Base-by-base conservation (phyloP, 2,797 vertebrate species). In the Bradypodion ventrale region DNA sequence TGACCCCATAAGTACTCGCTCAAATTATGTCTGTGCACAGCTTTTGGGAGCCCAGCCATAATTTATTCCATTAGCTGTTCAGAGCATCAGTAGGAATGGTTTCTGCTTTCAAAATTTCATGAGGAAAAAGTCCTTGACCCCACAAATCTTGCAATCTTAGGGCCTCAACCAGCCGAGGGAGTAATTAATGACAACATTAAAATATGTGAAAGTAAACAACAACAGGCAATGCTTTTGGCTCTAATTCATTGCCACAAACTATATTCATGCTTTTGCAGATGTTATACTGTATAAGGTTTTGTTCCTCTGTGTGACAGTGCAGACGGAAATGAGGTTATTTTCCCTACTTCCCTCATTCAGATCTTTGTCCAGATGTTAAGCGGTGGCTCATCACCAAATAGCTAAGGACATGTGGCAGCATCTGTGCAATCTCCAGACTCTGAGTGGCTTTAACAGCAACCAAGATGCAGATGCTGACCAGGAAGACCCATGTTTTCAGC, bases 161-260 rank as follows among this genome's bases (percentile, higher is more conserved):
- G 27, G 25, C 2, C 68, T 49, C 44, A 66, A 12, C 27, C 27
- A 32, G n/a, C 32, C 29, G 63, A n/a, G 63, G 32, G 63, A 66
- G 16, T 4, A 15, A 35, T 82, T 25, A 29, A 35, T 40, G 37
- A 78, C 37, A 74, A 21, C 56, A 40, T 79, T 91, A 82, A 29
- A 12, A 68, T 40, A 21, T 1, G 1, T 80, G 87, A 87, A 44
- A 5, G 44, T 81, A 83, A 85, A n/a, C 56, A n/a, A 19, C 83
- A 59, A 76, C 75, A 65, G 83, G 1, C 27, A 63, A 80, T 27
- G 0, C 87, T 87, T 89, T 78, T 83, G n/a, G 75, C 13, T 42
- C 4, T 78, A 44, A 83, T 32, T 0, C 35, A 75, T 4, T 29
- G n/a, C 74, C 56, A 82, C 87, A 82, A 80, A 83, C 68, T 56